Evolutionary conservation across 2,113 vertebrate genomes (phyloP), one percentile per base, ranked within the genome.

Genomic region (Lepidothrix coronata): DNA sequence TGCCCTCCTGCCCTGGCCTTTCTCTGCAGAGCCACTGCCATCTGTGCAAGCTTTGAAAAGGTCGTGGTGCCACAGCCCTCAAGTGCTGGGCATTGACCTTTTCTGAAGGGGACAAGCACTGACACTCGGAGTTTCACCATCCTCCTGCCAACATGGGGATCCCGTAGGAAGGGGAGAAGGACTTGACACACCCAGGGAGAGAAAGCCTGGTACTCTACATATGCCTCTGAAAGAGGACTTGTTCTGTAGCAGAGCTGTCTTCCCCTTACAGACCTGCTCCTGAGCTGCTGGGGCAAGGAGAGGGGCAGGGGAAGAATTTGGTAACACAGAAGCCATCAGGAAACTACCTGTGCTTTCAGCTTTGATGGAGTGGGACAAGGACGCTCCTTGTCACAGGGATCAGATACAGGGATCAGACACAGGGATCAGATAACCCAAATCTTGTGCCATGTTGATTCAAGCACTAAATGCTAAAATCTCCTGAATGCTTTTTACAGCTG

Each of bases 1-100:
- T 95, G 95, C 84, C 88, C 84, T 92, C 25, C 67, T 94, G 94
- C 51, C 81, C 66, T 84, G 73, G 58, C 76, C 91, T 95, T 61
- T 71, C 51, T 74, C 51, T 28, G 70, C 48, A 55, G 44, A 81
- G 89, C 39, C 48, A 28, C 86, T 93, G 85, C 85, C 73, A 70
- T 72, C 73, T 94, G 79, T 89, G 86, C 13, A 1, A 39, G 83
- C 82, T 94, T 95, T 95, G 68, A 85, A 95, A 97, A 97, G 96
- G 88, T 76, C 11, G 0, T n/a, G 31, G 27, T 86, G 92, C 71
- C 57, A 52, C 1, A 1, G 59, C 51, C 76, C 78, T 16, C 2
- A 24, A 63, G 61, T 52, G 51, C 58, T 75, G 93, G 70, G 25
- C 55, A 41, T 9, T 95, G 92, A 87, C 82, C 76, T 97, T 96